phyloP scores from a whole-genome alignment of 2,888 invertebrate species.

The Andrena chrysosceles region DNA sequence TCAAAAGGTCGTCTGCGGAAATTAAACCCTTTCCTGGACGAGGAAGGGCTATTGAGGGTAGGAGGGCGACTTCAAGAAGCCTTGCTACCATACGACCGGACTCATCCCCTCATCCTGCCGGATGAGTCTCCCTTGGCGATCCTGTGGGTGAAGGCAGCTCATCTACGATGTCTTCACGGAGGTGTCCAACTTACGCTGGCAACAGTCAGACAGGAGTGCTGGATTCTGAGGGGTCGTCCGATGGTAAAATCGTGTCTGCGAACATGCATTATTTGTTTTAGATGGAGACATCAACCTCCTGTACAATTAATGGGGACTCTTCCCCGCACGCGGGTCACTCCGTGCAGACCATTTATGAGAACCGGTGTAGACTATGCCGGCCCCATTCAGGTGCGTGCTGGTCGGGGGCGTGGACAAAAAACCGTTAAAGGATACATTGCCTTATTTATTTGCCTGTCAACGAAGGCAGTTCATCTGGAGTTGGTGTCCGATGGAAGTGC shows the following conservation, averaged over 20 bases:
- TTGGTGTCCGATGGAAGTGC: background rate
- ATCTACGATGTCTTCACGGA: background rate
- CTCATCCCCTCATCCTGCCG: background rate
- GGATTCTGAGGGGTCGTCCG: background rate
- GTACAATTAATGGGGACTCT: background rate
- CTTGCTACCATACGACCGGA: background rate
- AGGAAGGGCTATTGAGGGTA: background rate
- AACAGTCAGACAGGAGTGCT: background rate
- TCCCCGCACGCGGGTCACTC: background rate
- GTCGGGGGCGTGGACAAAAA: background rate
- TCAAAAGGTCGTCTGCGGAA: background rate
- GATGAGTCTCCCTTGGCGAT: background rate
- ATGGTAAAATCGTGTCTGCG: background rate
- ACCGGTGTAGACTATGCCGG: background rate
- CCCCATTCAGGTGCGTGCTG: fast-evolving
- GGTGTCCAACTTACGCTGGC: background rate
- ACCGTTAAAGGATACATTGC: background rate
- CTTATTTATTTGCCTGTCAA: background rate
- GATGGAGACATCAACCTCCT: background rate
- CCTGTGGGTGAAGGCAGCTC: background rate
- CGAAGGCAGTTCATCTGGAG: background rate
- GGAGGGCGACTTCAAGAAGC: background rate
- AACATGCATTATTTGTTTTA: background rate
- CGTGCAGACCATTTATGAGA: background rate
- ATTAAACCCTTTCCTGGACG: background rate